phyloP scores from a whole-genome alignment of 2,888 invertebrate species.

The Xestobium rufovillosum region DNA sequence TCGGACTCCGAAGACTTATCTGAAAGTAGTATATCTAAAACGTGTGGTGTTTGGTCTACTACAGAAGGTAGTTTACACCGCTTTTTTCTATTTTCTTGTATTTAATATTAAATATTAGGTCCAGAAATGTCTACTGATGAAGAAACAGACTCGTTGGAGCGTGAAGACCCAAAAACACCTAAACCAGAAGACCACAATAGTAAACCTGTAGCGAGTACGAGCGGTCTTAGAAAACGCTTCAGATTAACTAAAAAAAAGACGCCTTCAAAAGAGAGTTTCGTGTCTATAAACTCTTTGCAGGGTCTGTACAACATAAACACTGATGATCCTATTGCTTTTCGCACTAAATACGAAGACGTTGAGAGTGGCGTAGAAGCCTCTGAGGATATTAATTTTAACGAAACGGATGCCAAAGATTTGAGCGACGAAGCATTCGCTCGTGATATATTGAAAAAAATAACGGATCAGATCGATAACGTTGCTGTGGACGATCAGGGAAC shows the following conservation, averaged over 20 bases:
- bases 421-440: too few relatives aligned
- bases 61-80: slow-evolving; percentile 35
- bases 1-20: slow-evolving; percentile 57
- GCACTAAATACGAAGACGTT: slow-evolving; percentile 30
- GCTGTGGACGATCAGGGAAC: slow-evolving; percentile 29
- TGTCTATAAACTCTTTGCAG: slow-evolving; percentile 28
- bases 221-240: slow-evolving; percentile 30
- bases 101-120: slow-evolving; percentile 30
- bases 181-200: too few relatives aligned
- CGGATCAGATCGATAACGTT: slow-evolving; percentile 29
- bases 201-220: slow-evolving; percentile 7
- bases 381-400: slow-evolving; percentile 26
- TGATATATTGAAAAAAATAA: slow-evolving; percentile 26
- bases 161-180: slow-evolving; percentile 13
- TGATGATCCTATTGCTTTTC: slow-evolving; percentile 30
- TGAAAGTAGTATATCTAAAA: slow-evolving; percentile 41
- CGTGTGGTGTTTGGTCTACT: slow-evolving; percentile 39
- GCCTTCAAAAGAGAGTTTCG: slow-evolving; percentile 28
- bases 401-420: too few relatives aligned
- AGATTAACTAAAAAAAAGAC: slow-evolving; percentile 26
- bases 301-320: slow-evolving; percentile 37
- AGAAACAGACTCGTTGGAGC: slow-evolving; percentile 28
- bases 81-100: slow-evolving; percentile 5
- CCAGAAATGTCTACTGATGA: slow-evolving; percentile 45
- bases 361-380: slow-evolving; percentile 38